phyloP scores from a whole-genome alignment of 2,113 vertebrate genomes.

The Vireo altiloquus region DNA sequence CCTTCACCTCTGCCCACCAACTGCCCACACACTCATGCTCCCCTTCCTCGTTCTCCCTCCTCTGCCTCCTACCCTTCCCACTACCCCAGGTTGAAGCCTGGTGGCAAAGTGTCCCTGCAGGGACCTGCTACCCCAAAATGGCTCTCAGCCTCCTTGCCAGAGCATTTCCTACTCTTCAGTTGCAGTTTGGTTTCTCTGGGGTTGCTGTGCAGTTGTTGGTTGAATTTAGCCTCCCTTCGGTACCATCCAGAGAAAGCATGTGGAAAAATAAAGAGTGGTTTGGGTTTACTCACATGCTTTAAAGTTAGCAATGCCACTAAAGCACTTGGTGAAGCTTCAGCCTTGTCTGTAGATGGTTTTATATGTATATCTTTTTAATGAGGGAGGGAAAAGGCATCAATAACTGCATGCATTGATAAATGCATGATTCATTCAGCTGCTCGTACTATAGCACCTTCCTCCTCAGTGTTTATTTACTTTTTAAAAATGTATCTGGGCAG shows the following conservation, averaged over 20 bases:
- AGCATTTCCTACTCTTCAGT: background rate
- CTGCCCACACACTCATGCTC: accelerated
- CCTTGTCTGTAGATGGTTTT: background rate
- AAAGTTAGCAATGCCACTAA: background rate
- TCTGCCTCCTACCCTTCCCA: background rate
- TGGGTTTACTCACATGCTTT: background rate
- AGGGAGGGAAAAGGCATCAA: constrained; percentile 2
- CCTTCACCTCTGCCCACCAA: background rate
- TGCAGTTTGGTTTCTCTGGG: background rate
- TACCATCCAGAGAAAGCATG: background rate
- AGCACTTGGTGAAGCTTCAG: background rate
- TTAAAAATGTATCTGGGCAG: background rate
- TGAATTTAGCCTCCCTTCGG: background rate
- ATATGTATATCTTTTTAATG: background rate
- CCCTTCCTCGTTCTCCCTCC: background rate
- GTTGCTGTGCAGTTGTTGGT: background rate
- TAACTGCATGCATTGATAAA: constrained; percentile 24
- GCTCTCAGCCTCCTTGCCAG: background rate
- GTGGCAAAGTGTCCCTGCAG: background rate
- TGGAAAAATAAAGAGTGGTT: background rate
- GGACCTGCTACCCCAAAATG: background rate
- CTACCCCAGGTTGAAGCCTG: background rate
- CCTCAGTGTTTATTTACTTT: constrained; percentile 36
- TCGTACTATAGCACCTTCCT: constrained; percentile 36
- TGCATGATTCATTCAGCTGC: constrained; percentile 26